Conservation (phyloP, 2,888 invertebrate genomes). For the Trissolcus brochymenae region DNA sequence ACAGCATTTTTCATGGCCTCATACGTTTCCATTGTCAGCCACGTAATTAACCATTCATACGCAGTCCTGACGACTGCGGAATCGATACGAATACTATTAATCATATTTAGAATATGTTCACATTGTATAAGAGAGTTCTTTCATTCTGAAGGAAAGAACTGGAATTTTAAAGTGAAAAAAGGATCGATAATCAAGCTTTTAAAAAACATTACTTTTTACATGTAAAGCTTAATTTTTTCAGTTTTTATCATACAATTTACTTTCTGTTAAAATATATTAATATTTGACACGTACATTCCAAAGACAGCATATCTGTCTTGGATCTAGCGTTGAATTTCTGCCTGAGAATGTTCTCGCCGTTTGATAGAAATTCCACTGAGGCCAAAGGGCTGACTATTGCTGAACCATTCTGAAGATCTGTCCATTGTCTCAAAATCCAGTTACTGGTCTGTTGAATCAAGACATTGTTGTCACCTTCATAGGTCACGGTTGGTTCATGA, state of each 20-base stretch:
- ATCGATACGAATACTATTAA: slow-evolving; percentile 51
- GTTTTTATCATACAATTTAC: not conserved
- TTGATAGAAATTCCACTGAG: slow-evolving; percentile 83
- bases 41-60: slow-evolving; percentile 91
- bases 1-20: slow-evolving; percentile 79
- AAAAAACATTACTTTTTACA: not conserved
- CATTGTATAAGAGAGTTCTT: slow-evolving; percentile 9
- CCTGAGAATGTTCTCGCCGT: slow-evolving; percentile 77
- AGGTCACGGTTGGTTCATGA: slow-evolving; percentile 93
- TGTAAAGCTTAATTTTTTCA: not conserved
- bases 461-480: slow-evolving; percentile 96
- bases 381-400: slow-evolving; percentile 82
- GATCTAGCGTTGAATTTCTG: slow-evolving; percentile 71
- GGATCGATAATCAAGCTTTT: slow-evolving; percentile 14
- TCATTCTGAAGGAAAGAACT: slow-evolving; percentile 52
- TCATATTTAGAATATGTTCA: slow-evolving; percentile 11
- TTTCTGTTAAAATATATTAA: not conserved
- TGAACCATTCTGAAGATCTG: slow-evolving; percentile 74
- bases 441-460: slow-evolving; percentile 93
- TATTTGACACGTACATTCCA: slow-evolving; percentile 71
- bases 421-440: slow-evolving; percentile 87
- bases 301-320: slow-evolving; percentile 70
- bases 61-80: slow-evolving; percentile 81
- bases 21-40: slow-evolving; percentile 84
- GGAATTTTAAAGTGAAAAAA: slow-evolving; percentile 45